Evolutionary conservation across 2,113 vertebrate species (phyloP).

Genomic region (Ctenomys sociabilis): DNA sequence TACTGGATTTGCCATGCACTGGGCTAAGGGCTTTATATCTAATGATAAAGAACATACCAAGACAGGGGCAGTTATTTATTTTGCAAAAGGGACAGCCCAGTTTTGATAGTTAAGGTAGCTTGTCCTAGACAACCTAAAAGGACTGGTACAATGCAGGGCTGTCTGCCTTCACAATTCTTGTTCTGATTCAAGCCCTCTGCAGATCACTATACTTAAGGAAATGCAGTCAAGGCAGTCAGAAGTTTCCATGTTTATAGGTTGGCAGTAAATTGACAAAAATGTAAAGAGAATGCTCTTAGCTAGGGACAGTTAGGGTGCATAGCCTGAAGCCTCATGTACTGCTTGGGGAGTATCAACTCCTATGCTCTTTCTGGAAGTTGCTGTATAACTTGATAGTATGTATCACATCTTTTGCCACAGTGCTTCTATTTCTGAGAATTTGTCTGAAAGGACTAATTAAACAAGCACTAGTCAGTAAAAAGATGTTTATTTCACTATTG

Average conservation of each 20-base stretch:
- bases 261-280: constrained; percentile 26
- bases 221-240: not conserved
- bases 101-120: not conserved
- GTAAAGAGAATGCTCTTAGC: not conserved
- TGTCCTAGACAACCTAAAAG: not conserved
- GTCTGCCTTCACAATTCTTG: not conserved
- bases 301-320: not conserved
- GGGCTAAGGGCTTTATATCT: not conserved
- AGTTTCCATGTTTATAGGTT: constrained; percentile 16
- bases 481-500: not conserved
- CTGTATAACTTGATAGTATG: constrained; percentile 20
- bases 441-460: constrained; percentile 35
- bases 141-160: not conserved
- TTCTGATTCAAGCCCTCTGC: not conserved
- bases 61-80: not conserved
- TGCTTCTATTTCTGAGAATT: constrained; percentile 67
- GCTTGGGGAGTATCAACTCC: not conserved
- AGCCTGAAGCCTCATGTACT: not conserved
- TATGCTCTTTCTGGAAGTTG: constrained; percentile 44
- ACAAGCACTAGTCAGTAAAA: not conserved
- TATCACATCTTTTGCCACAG: constrained; percentile 55
- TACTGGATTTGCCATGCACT: not conserved
- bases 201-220: not conserved
- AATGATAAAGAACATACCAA: not conserved
- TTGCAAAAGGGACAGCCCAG: not conserved